Evolutionary conservation across 2,113 vertebrate genomes (phyloP).

Genomic region (Oreochromis tanganicae): DNA sequence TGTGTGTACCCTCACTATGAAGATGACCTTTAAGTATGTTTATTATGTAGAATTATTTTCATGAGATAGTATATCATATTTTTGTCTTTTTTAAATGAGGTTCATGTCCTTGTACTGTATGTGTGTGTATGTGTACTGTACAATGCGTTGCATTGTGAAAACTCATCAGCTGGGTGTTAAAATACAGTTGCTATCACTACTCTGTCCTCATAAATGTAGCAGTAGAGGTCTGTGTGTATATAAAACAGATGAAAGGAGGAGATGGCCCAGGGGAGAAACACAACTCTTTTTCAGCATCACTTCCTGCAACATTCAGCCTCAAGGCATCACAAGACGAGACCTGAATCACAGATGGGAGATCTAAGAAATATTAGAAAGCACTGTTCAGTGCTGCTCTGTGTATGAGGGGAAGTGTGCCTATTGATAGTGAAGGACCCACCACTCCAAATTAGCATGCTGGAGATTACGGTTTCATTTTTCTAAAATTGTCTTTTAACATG

Average conservation of each 20-base stretch:
- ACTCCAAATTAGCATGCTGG: neutral
- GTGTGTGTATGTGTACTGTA: no score
- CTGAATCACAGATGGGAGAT: constrained; percentile 50
- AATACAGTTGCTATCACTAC: neutral
- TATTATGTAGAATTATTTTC: neutral
- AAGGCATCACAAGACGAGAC: constrained; percentile 50
- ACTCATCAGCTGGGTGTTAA: neutral
- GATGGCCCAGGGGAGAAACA: constrained; percentile 35
- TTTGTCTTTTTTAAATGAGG: neutral
- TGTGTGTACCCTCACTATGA: neutral
- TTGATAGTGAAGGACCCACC: neutral
- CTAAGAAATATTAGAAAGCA: constrained; percentile 15
- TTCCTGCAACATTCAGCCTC: constrained; percentile 58
- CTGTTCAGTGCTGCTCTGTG: neutral
- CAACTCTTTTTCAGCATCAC: constrained; percentile 54
- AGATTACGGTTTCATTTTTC: neutral
- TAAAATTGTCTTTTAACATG: neutral
- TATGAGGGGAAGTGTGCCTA: neutral
- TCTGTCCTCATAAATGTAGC: neutral
- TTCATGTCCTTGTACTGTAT: neutral
- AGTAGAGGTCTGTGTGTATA: neutral
- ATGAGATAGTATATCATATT: neutral
- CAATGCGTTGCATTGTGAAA: neutral
- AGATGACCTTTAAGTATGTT: neutral
- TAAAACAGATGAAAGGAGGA: constrained; percentile 44